These are phyloP conservation scores for Cygnus olor DNA, from an alignment of 2,797 vertebrate genomes.

Conservation along the genomic window DNA sequence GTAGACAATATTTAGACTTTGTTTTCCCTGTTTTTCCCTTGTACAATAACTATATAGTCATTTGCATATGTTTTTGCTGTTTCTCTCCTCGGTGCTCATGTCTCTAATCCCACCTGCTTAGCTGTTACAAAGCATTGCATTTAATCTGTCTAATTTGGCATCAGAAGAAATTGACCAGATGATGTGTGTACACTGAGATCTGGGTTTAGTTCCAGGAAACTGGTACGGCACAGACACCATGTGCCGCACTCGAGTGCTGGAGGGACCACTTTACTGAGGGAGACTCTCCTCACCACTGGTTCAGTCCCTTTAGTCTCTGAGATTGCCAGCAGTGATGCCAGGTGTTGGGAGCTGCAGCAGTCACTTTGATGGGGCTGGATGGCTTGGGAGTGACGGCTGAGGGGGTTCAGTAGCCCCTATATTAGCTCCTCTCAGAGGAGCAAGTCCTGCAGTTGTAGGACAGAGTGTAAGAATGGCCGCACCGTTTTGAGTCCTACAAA, in stretches of 20 bases:
- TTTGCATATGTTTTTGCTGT: neutral
- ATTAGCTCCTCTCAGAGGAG: neutral
- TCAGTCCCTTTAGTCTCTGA: neutral
- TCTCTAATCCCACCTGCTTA: neutral
- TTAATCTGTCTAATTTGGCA: conserved; percentile 48
- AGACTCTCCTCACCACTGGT: neutral
- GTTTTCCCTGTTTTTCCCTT: neutral
- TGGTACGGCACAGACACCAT: fast-evolving
- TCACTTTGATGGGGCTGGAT: neutral
- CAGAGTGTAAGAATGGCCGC: neutral
- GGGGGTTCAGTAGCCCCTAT: neutral
- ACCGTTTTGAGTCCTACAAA: neutral
- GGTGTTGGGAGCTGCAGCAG: neutral
- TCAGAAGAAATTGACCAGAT: neutral
- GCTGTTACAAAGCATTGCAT: neutral
- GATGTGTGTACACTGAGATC: neutral
- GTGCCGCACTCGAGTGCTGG: neutral
- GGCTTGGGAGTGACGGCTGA: neutral
- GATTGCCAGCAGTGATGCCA: neutral
- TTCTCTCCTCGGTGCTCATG: neutral
- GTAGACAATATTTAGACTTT: neutral
- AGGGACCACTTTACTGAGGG: neutral
- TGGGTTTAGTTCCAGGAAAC: conserved; percentile 40
- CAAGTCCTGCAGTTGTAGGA: neutral
- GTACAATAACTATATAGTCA: neutral